These are phyloP conservation scores for Megaptera novaeangliae DNA, from an alignment of 2,113 vertebrate species.

Conservation along the genomic window DNA sequence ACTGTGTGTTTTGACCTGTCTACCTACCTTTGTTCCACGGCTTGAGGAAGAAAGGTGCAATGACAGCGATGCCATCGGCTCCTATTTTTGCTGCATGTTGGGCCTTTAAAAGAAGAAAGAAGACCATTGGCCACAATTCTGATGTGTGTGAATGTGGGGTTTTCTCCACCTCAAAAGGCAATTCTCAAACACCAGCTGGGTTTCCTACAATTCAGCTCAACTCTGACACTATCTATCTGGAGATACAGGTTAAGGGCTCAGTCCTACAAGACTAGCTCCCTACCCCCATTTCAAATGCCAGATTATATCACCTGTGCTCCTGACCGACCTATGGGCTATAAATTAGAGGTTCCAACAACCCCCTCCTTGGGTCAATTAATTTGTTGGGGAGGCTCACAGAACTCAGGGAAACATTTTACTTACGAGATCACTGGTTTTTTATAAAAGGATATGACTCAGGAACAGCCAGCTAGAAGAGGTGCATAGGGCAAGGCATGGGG, in stretches of 20 bases:
- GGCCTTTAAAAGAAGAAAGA: slow-evolving; percentile 81
- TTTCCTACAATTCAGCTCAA: neutral
- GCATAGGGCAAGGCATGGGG: neutral
- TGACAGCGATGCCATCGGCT: slow-evolving; percentile 90
- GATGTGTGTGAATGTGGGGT: neutral
- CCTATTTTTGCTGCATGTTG: slow-evolving; percentile 86
- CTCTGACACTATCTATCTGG: neutral
- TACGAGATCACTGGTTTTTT: neutral
- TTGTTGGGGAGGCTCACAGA: neutral
- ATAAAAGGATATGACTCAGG: neutral
- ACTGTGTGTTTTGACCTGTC: neutral
- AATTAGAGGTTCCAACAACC: neutral
- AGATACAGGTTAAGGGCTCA: neutral
- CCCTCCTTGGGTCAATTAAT: neutral
- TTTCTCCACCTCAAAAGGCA: neutral
- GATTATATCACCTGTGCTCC: neutral
- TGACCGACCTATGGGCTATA: neutral
- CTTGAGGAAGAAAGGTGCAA: slow-evolving; percentile 93
- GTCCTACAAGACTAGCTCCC: neutral
- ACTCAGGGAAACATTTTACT: neutral
- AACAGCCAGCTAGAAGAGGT: neutral
- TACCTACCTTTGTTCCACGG: slow-evolving; percentile 84
- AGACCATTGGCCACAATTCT: neutral
- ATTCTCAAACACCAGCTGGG: neutral
- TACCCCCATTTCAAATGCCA: neutral